phyloP scores from a whole-genome alignment of 2,888 invertebrate genomes.

The Hetaerina titia region DNA sequence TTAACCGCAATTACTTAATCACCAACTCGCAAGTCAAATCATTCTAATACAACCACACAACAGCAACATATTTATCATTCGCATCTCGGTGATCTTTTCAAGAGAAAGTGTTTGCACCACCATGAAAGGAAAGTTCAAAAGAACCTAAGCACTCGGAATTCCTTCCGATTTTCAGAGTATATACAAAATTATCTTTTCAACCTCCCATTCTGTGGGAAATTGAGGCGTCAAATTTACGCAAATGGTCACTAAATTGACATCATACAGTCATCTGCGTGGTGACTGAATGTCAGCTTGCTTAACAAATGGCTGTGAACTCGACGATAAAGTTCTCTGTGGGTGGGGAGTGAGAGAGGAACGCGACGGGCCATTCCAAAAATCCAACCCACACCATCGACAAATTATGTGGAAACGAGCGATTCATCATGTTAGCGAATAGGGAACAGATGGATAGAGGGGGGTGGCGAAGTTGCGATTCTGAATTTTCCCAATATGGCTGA shows the following conservation, averaged over 20 bases:
- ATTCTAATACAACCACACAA: too few relatives aligned
- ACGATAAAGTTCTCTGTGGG: neutral
- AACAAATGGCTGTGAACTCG: conserved; percentile 1
- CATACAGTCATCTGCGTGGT: neutral
- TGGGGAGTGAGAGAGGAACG: neutral
- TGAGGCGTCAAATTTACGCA: neutral
- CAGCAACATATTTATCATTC: too few relatives aligned
- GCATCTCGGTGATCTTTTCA: too few relatives aligned
- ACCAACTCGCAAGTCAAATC: too few relatives aligned
- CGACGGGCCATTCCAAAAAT: too few relatives aligned
- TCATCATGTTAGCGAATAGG: neutral
- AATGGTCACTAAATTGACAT: neutral
- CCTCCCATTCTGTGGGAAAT: too few relatives aligned
- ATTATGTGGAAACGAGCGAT: neutral
- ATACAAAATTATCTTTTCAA: too few relatives aligned
- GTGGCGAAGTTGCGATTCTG: neutral
- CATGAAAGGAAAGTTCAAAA: too few relatives aligned
- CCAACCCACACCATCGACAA: neutral
- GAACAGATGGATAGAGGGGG: neutral
- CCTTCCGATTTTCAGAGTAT: too few relatives aligned
- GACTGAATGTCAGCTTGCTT: neutral
- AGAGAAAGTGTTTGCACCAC: too few relatives aligned
- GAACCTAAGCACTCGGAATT: too few relatives aligned
- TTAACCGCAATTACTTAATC: too few relatives aligned
- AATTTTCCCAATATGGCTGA: neutral